Evolutionary conservation across 2,113 vertebrate genomes (phyloP).

Genomic region (Nyctereutes procyonoides): DNA sequence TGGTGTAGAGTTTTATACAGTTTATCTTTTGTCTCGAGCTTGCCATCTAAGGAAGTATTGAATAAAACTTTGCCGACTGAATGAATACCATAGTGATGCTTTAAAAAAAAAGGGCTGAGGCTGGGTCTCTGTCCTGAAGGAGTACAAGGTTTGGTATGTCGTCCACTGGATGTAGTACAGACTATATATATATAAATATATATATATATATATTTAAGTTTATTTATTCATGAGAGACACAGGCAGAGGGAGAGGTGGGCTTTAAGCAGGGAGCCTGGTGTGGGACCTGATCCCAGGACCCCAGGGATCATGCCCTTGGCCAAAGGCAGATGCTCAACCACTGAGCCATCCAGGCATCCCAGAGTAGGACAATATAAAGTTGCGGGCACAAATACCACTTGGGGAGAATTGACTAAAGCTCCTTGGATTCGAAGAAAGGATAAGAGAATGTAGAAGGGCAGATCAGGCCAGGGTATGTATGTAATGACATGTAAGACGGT

Average conservation of each 20-base stretch:
- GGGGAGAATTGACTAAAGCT: background rate
- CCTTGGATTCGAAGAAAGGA: background rate
- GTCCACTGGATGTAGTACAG: background rate
- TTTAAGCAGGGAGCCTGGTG: no score
- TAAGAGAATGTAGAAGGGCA: background rate
- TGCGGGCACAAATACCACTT: background rate
- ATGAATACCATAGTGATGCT: constrained; percentile 1
- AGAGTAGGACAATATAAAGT: background rate
- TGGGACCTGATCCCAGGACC: no score
- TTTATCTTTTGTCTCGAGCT: constrained; percentile 39
- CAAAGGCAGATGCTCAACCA: no score
- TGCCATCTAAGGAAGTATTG: background rate
- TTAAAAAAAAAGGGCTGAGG: background rate
- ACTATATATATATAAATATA: background rate
- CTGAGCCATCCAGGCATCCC: no score
- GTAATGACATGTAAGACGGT: background rate
- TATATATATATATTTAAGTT: background rate
- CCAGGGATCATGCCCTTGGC: no score
- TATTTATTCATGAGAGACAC: no score
- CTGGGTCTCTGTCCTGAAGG: background rate
- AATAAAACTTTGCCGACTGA: constrained; percentile 33
- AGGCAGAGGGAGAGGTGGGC: no score
- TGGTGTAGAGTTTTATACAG: background rate
- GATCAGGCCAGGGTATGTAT: background rate
- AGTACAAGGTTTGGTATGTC: background rate